Conservation (phyloP, 2,888 invertebrate species). For the Argynnis bischoffii region DNA sequence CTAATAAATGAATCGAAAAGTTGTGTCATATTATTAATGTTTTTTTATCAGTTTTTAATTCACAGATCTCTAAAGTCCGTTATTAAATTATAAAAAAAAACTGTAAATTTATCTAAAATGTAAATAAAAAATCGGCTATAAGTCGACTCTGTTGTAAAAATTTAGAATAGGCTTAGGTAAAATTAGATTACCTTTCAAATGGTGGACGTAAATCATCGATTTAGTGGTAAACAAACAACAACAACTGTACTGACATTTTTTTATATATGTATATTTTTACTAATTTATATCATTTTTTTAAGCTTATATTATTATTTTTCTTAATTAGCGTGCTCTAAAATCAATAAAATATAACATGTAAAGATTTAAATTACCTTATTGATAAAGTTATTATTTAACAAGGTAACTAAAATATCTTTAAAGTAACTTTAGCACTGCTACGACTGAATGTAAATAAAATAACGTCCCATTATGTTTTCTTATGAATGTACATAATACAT, state of each 20-base stretch:
- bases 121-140: slow-evolving; percentile 25
- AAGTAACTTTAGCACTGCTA: slow-evolving; percentile 21
- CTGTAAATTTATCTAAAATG: slow-evolving; percentile 7
- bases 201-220: slow-evolving; percentile 13
- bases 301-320: not conserved
- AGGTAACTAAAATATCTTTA: not conserved
- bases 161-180: slow-evolving; percentile 17
- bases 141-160: slow-evolving; percentile 24
- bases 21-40: not conserved
- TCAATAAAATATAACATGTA: not conserved
- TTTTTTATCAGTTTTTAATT: not conserved
- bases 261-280: not conserved
- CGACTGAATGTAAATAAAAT: slow-evolving; percentile 28
- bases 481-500: slow-evolving; percentile 1
- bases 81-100: not conserved
- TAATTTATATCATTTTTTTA: no score
- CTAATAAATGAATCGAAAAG: slow-evolving; percentile 11
- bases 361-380: not conserved
- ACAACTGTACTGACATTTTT: not conserved
- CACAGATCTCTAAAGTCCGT: slow-evolving; percentile 4
- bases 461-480: slow-evolving; percentile 11
- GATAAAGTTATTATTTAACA: not conserved
- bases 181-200: slow-evolving; percentile 19
- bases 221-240: slow-evolving; percentile 14
- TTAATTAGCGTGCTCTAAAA: slow-evolving; percentile 8